Evolutionary conservation across 92 coral and sea anemone genomes (phyloP).

Genomic region (Heliopora coerulea): DNA sequence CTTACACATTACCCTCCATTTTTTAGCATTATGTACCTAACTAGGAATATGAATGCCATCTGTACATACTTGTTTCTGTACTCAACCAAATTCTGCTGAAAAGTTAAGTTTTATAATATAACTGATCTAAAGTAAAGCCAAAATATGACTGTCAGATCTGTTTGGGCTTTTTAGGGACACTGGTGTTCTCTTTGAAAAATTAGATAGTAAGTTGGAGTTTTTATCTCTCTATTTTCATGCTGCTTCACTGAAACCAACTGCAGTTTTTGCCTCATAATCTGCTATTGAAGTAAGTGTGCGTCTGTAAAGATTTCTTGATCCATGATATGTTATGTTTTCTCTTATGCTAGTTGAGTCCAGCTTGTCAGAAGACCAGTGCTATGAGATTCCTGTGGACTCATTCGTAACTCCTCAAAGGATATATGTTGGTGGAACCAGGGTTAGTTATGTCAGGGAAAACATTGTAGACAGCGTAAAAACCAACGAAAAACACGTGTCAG

Average conservation of each 20-base stretch:
- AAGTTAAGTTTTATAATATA: too few relatives aligned
- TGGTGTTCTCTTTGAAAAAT: slow-evolving; percentile 32
- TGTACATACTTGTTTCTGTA: too few relatives aligned
- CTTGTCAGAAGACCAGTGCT: slow-evolving; percentile 74
- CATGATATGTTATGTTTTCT: not conserved
- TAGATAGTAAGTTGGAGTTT: slow-evolving; percentile 17
- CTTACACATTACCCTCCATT: too few relatives aligned
- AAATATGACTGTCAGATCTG: too few relatives aligned
- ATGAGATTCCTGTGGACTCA: slow-evolving; percentile 94
- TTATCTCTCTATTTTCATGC: not conserved
- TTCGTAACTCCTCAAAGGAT: slow-evolving; percentile 59
- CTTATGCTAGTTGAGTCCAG: slow-evolving; percentile 45
- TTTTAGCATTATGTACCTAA: too few relatives aligned
- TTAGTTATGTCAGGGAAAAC: not conserved
- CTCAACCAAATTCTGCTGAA: too few relatives aligned
- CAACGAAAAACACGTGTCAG: not conserved
- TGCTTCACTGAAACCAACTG: too few relatives aligned
- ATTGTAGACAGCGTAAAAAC: not conserved
- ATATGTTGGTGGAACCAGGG: slow-evolving; percentile 62
- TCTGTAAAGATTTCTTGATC: not conserved
- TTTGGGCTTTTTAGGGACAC: slow-evolving; percentile 40
- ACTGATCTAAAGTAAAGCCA: too few relatives aligned
- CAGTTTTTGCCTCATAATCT: too few relatives aligned
- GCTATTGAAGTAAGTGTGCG: too few relatives aligned
- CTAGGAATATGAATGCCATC: too few relatives aligned